phyloP scores from a whole-genome alignment of 2,888 invertebrate genomes.

The Punctoribates punctum region DNA sequence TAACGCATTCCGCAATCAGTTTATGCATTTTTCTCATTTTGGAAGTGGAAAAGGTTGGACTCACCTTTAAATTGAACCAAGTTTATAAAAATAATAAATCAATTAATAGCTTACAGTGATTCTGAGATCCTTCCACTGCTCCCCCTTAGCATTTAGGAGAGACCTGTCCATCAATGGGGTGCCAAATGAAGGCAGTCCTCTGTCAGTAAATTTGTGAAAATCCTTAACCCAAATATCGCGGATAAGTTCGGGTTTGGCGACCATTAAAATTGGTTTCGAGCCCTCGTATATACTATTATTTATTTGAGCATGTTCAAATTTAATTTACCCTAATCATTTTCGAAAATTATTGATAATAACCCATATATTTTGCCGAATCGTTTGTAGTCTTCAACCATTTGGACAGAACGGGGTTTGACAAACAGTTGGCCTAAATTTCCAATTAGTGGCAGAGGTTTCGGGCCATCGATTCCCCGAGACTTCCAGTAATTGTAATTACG shows the following conservation, averaged over 20 bases:
- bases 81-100: background rate
- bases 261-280: background rate
- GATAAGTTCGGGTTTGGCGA: constrained; percentile 42
- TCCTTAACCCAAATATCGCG: constrained; percentile 42
- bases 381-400: too few relatives aligned
- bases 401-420: too few relatives aligned
- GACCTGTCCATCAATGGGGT: background rate
- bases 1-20: background rate
- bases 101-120: background rate
- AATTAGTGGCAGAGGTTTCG: background rate
- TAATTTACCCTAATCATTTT: too few relatives aligned
- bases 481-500: constrained; percentile 4
- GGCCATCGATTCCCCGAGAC: background rate
- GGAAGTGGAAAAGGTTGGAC: background rate
- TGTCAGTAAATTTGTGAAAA: constrained; percentile 43
- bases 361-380: background rate
- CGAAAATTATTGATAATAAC: too few relatives aligned
- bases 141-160: background rate
- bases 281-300: background rate
- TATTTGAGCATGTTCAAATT: too few relatives aligned
- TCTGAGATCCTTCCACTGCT: background rate
- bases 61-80: too few relatives aligned
- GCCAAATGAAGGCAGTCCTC: background rate
- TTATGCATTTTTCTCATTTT: background rate
- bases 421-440: too few relatives aligned